A percentile compares a stretch with the other conserved stretches of the same genome.
phyloP scores from a whole-genome alignment of 2,888 invertebrate species.

The Xestia xanthographa region DNA sequence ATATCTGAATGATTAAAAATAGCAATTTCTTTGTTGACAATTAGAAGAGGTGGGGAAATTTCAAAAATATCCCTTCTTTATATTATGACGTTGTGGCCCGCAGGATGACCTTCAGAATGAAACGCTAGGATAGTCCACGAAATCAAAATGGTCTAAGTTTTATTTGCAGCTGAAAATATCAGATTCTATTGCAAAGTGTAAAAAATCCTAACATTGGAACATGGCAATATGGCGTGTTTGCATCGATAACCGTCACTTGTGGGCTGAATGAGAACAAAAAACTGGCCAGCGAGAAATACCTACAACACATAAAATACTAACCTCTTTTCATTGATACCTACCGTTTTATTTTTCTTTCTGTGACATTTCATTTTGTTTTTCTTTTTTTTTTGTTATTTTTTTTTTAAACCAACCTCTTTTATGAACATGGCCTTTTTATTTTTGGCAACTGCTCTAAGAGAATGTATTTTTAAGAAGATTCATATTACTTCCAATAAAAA shows the following conservation, averaged over 20 bases:
- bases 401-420: background rate
- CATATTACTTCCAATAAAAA: background rate
- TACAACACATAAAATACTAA: background rate
- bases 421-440: background rate
- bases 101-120: background rate
- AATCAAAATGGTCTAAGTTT: background rate
- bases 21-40: background rate
- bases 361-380: background rate
- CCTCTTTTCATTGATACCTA: background rate
- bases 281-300: background rate
- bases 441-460: background rate
- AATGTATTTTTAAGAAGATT: too few species aligned
- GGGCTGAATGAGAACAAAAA: background rate
- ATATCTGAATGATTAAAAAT: too few species aligned
- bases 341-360: background rate
- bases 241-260: conserved; percentile 1
- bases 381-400: background rate
- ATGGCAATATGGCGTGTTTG: too few species aligned
- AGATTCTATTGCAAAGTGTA: background rate
- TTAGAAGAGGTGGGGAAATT: background rate
- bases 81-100: background rate
- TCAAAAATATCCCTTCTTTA: background rate
- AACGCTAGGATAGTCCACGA: background rate
- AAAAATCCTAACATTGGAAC: background rate
- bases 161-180: background rate